A percentile compares a stretch with the other conserved stretches of the same genome.
phyloP scores from a whole-genome alignment of 2,888 invertebrate genomes.

The Crematogaster levior region DNA sequence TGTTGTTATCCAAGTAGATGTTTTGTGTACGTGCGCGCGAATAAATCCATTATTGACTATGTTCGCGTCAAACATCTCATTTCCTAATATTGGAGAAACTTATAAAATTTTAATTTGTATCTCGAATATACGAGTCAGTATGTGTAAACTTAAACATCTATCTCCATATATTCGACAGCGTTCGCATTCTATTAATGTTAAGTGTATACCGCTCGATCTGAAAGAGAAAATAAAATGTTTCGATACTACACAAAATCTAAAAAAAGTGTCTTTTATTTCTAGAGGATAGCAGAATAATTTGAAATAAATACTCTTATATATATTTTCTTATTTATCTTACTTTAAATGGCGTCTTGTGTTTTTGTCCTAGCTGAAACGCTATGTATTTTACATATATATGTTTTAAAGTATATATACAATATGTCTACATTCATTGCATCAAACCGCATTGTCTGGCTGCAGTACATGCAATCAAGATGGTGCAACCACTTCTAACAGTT shows the following conservation, averaged over 20 bases:
- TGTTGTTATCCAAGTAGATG: constrained; percentile 56
- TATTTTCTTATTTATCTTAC: constrained; percentile 10
- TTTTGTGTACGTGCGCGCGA: constrained; percentile 31
- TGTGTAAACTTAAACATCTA: constrained; percentile 16
- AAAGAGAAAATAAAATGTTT: constrained; percentile 36
- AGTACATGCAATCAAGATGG: background rate
- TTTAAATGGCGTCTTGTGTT: background rate
- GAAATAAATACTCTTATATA: constrained; percentile 15
- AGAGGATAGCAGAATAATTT: constrained; percentile 1
- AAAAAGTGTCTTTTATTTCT: constrained; percentile 33
- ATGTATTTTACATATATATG: constrained; percentile 24
- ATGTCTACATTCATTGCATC: constrained; percentile 34
- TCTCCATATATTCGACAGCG: constrained; percentile 2
- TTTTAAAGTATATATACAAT: constrained; percentile 15
- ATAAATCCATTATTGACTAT: constrained; percentile 26
- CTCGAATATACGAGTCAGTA: constrained; percentile 2
- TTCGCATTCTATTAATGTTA: constrained; percentile 29
- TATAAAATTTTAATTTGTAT: constrained; percentile 30
- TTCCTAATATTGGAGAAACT: constrained; percentile 25
- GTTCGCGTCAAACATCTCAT: background rate
- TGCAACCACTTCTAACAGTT: constrained; percentile 13
- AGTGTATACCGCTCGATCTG: constrained; percentile 4
- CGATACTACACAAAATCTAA: constrained; percentile 22
- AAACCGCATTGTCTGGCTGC: constrained; percentile 18
- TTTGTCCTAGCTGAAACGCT: constrained; percentile 16